A percentile compares a stretch with the other conserved stretches of the same genome.
These are phyloP conservation scores for Stichodactyla mertensii DNA, from an alignment of 64 coral and sea anemone species.

Conservation along the genomic window DNA sequence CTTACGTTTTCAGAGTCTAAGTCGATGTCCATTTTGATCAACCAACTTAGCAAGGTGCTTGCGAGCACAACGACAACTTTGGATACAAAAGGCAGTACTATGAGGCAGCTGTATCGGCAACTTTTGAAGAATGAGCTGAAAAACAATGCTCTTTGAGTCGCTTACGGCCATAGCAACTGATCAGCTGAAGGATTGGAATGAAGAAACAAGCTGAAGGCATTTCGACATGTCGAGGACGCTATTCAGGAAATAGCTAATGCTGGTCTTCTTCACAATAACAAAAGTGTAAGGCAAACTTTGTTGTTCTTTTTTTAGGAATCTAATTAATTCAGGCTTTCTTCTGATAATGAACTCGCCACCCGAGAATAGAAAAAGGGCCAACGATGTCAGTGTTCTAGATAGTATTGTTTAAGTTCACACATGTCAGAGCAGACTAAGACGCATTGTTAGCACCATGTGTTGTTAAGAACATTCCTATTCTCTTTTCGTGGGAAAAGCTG, in stretches of 20 bases:
- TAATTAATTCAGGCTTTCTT: background rate
- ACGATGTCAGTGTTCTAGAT: background rate
- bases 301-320: background rate
- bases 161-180: background rate
- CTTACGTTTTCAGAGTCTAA: too few relatives aligned
- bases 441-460: conserved; percentile 57
- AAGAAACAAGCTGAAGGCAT: background rate
- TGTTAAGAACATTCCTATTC: conserved; percentile 43
- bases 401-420: background rate
- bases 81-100: background rate
- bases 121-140: background rate
- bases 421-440: background rate
- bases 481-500: conserved; percentile 49
- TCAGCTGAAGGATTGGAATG: background rate
- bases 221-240: background rate
- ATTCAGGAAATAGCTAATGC: background rate
- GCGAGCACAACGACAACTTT: background rate
- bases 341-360: background rate
- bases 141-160: background rate
- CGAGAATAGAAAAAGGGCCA: background rate
- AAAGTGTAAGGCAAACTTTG: background rate
- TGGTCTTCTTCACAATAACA: background rate
- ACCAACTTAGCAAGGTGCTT: too few relatives aligned
- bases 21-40: too few relatives aligned
- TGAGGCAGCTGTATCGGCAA: background rate